Evolutionary conservation across 2,797 vertebrate species (phyloP), one percentile per base, ranked within the genome.

Genomic region (Onychomys torridus): DNA sequence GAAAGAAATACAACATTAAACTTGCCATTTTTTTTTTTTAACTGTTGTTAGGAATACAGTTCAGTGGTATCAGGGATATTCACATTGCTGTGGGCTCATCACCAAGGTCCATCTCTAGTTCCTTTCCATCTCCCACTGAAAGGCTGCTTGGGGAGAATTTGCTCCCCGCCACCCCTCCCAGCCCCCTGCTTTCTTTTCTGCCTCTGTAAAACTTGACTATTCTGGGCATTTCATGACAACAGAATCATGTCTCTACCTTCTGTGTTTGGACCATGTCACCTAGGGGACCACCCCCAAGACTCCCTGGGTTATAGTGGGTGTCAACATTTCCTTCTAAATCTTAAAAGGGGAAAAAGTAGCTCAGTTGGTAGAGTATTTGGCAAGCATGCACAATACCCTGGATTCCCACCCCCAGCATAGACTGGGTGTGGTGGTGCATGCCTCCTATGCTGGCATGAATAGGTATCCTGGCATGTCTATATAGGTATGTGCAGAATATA

Each of bases 121-220:
- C 61, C 21, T 52, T 23, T 14, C 55, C 8, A 3, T 59, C 43
- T 69, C 17, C 14, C 11, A 49, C 8, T 10, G 63, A 40, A 91
- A 63, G 9, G 5, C 71, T 19, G 34, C 25, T 19, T 29, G 10
- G 17, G 23, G 27, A 14, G 6, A 21, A 0, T 25, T 21, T 1
- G 6, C 61, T 63, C 7, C 57, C 23, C 2, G 0, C 4, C 0
- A 8, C 8, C 4, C 59, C 25, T 12, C 43, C 57, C n/a, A 32
- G 75, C 7, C 46, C 34, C 6, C 34, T 1, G 7, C 57, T 40
- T 55, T 12, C 0, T 40, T 52, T 49, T 57, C 52, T 37, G 40
- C 52, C 81, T 52, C 86, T 21, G 0, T 34, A 79, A 52, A 40
- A 71, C 10, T 1, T 6, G 13, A 77, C 55, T 29, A 10, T n/a